These are phyloP conservation scores for Gasterosteus nipponicus DNA, from an alignment of 2,113 vertebrate genomes.

Conservation along the genomic window DNA sequence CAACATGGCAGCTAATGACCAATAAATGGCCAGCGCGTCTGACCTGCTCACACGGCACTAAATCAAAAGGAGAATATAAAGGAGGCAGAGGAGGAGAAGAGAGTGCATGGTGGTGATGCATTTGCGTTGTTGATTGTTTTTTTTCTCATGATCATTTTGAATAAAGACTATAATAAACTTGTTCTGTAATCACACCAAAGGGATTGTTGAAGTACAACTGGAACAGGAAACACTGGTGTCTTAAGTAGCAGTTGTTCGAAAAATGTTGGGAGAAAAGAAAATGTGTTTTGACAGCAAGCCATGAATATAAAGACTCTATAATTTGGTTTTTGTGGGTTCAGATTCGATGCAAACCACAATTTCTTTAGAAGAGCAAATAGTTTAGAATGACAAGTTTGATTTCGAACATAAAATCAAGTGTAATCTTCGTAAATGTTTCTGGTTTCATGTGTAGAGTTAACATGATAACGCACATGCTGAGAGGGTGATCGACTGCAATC, in stretches of 20 bases:
- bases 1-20: slow-evolving; percentile 44
- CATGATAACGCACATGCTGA: no score
- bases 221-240: background rate
- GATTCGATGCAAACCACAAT: no score
- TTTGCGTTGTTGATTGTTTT: background rate
- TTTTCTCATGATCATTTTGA: background rate
- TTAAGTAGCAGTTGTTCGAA: background rate
- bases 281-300: background rate
- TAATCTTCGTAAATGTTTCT: background rate
- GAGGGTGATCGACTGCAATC: no score
- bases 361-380: no score
- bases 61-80: slow-evolving; percentile 31
- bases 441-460: background rate
- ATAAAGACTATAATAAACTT: background rate
- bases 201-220: background rate
- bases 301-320: background rate
- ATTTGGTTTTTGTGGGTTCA: background rate
- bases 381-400: background rate
- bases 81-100: background rate
- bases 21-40: slow-evolving; percentile 30
- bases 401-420: background rate
- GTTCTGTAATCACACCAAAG: background rate
- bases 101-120: background rate
- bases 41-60: slow-evolving; percentile 32
- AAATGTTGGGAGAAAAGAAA: background rate